phyloP scores from a whole-genome alignment of 1,140 invertebrate genomes.

The Trissolcus basalis region DNA sequence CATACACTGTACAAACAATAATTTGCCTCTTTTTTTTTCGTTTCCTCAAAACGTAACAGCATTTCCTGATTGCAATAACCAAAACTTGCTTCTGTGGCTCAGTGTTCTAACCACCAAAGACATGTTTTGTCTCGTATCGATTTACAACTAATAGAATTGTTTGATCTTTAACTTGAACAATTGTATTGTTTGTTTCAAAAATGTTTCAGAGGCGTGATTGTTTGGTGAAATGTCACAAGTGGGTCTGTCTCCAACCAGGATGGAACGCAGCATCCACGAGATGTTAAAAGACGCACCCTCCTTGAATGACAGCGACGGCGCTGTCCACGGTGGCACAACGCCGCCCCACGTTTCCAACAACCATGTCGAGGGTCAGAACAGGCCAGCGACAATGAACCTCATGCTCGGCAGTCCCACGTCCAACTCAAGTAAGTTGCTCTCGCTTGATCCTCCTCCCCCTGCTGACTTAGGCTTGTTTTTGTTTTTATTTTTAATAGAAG shows the following conservation, averaged over 20 bases:
- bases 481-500: slow-evolving; percentile 11
- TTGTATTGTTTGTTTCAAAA: not conserved
- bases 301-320: slow-evolving; percentile 85
- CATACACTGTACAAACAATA: too few species aligned
- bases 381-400: slow-evolving; percentile 75
- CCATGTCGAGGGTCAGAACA: slow-evolving; percentile 73
- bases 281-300: slow-evolving; percentile 90
- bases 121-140: too few species aligned
- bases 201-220: not conserved
- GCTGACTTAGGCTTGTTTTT: not conserved
- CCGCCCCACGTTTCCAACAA: slow-evolving; percentile 71
- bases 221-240: slow-evolving; percentile 63
- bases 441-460: too few species aligned
- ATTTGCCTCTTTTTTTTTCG: too few species aligned
- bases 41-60: too few species aligned
- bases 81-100: too few species aligned
- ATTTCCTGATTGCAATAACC: too few species aligned
- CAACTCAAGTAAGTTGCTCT: slow-evolving; percentile 59
- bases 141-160: not conserved
- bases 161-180: not conserved
- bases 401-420: slow-evolving; percentile 59
- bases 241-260: slow-evolving; percentile 67
- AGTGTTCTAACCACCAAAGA: too few species aligned
- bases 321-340: slow-evolving; percentile 83
- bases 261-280: slow-evolving; percentile 89